Base-by-base conservation (phyloP, 2,888 invertebrate genomes). In the Drosophila lutescens region DNA sequence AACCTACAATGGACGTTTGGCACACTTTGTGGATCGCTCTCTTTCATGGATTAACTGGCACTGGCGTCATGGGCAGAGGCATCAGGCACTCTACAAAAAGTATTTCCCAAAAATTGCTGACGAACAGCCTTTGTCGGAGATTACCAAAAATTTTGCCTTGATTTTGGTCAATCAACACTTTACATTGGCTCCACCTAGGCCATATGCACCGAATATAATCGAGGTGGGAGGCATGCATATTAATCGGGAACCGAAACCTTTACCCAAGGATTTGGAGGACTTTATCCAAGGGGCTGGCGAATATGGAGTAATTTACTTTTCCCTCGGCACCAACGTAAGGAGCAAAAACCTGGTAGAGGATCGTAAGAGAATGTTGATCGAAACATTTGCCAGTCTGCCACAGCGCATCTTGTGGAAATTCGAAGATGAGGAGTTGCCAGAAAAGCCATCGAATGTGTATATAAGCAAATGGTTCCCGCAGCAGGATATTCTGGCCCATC, bases 261-360 rank as follows among this genome's bases (percentile, higher is more conserved):
- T 92, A 13, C 89, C 91, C 1, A 57, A 55, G 43, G 89, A 91
- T 40, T 80, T 93, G 13, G 83, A 91, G 62, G 78, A 86, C 7
- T 92, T 92, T 51, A 65, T 93, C 4, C 91, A 92, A 61, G 89
- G 87, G 2, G 91, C 93, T 3, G 80, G 81, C 4, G 77, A 78
- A 10, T 79, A 93, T 46, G 93, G 93, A 7, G 92, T 90, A 0
- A 90, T 93, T 4, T 92, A 92, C 68, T 93, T 93, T 70, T 92
- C 93, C 0, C 83, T 93, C 82, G 93, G 93, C 5, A 90, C 91
- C 0, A 91, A 90, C 76, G 30, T 91, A 0, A 80, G 79, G 34
- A 74, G 82, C 17, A 86, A 78, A 32, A 76, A 74, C 51, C 56
- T 91, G 4, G 80, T 88, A 0, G n/a, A 50, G 0, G 82, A 89